These are phyloP conservation scores for Apoda limacodes DNA, from an alignment of 2,888 invertebrate species.

Conservation along the genomic window DNA sequence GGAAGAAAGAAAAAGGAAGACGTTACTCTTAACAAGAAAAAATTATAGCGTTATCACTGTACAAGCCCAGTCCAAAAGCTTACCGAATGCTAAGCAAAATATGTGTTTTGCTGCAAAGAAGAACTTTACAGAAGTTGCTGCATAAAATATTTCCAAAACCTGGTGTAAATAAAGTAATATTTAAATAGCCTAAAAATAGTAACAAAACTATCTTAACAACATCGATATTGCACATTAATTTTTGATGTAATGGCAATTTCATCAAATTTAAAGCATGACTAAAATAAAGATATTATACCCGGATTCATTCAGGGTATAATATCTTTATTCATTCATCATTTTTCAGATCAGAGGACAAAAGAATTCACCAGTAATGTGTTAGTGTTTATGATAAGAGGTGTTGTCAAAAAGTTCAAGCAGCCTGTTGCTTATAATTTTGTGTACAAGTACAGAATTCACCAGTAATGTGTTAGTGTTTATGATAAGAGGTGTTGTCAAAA, in stretches of 20 bases:
- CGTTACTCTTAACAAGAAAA: conserved; percentile 7
- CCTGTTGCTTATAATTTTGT: too few species aligned
- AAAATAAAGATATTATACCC: conserved; percentile 4
- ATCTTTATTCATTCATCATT: too few species aligned
- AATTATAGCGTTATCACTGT: conserved; percentile 7
- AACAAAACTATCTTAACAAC: conserved; percentile 1
- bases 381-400: conserved; percentile 11
- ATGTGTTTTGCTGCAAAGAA: conserved; percentile 3
- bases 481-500: conserved; percentile 10
- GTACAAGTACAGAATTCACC: too few species aligned
- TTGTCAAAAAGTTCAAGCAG: conserved; percentile 12
- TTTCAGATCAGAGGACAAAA: background rate
- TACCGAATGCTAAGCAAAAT: conserved; percentile 7
- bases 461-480: conserved; percentile 11
- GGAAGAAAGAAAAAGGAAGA: conserved; percentile 1
- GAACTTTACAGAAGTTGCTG: conserved; percentile 1
- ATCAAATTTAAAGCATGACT: conserved; percentile 6
- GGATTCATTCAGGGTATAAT: too few species aligned
- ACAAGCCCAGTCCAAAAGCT: conserved; percentile 8
- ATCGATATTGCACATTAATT: conserved; percentile 4
- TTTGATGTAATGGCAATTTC: conserved; percentile 11
- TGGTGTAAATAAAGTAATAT: background rate
- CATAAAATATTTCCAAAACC: background rate
- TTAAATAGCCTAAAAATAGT: background rate
- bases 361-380: conserved; percentile 7